These are phyloP conservation scores for human (Homo sapiens) DNA, from an alignment of 2,113 vertebrate genomes.

Conservation along the genomic window GRCh38 chr4:46251501-46252000, in stretches of 20 bases:
- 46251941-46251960: neutral
- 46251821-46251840: neutral
- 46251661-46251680: no score
- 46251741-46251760: neutral
- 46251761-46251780: neutral
- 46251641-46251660: neutral
- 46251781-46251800: neutral
- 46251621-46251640: neutral
- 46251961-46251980: neutral
- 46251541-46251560: neutral
- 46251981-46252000: neutral
- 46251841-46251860: neutral
- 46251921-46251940: neutral
- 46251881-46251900: neutral
- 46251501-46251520: fast-evolving
- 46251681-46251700: neutral
- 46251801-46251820: neutral
- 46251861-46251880: neutral
- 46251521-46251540: neutral
- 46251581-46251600: neutral
- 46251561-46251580: neutral
- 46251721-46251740: neutral
- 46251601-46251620: neutral
- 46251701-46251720: neutral
- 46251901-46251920: neutral